These are phyloP conservation scores for Aldrovandia affinis DNA, from an alignment of 2,797 vertebrate species.

Conservation along the genomic window DNA sequence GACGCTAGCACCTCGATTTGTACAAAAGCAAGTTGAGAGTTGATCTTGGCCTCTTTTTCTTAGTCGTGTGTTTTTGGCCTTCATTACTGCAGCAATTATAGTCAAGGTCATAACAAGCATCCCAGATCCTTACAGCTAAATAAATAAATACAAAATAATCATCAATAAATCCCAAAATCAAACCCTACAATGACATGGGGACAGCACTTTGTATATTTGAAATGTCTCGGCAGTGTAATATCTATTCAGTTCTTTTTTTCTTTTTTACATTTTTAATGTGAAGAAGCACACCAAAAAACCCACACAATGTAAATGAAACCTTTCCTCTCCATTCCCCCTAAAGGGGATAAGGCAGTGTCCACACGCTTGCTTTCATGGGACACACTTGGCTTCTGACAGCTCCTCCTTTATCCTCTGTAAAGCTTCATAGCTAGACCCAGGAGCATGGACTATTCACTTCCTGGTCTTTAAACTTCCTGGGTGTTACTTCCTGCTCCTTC, in stretches of 20 bases:
- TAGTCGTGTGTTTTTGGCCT: neutral
- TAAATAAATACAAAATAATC: neutral
- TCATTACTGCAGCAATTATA: neutral
- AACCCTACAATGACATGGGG: neutral
- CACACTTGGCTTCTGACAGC: neutral
- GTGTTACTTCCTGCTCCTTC: neutral
- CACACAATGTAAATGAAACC: neutral
- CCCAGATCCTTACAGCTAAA: neutral
- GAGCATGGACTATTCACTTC: neutral
- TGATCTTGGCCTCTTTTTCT: neutral
- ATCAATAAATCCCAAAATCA: neutral
- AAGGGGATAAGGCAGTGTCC: neutral
- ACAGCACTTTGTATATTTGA: neutral
- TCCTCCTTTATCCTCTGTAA: neutral
- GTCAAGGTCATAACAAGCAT: no score
- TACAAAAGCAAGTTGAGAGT: neutral
- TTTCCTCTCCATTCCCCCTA: neutral
- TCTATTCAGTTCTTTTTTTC: neutral
- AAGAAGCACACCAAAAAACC: conserved; percentile 17
- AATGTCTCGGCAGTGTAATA: conserved; percentile 22
- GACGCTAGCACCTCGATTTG: conserved; percentile 6
- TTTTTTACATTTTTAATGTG: neutral
- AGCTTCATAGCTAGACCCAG: neutral
- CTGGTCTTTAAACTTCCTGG: neutral
- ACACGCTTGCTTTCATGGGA: neutral